Percentiles rank a stretch among this genome's conserved stretches.
Conservation (phyloP, 2,888 invertebrate species). For the Stenolophus ochropezus region DNA sequence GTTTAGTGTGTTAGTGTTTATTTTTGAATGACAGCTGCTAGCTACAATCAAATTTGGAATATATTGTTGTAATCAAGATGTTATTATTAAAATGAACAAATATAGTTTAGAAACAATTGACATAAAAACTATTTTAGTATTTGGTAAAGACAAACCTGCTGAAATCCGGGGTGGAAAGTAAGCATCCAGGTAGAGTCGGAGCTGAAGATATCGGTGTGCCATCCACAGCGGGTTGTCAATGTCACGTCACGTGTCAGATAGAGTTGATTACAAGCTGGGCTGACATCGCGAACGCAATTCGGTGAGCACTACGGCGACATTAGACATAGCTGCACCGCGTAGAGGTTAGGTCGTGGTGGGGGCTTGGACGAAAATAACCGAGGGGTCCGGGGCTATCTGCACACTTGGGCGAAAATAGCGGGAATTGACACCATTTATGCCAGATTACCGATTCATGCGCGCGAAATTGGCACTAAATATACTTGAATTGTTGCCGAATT, state of each 20-base stretch:
- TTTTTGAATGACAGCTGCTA: constrained; percentile 49
- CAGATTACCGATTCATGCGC: not conserved
- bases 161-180: too few relatives aligned
- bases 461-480: not conserved
- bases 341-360: constrained; percentile 23
- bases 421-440: not conserved
- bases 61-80: too few relatives aligned
- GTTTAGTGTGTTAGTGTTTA: constrained; percentile 40
- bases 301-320: not conserved
- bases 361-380: constrained; percentile 21
- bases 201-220: not conserved
- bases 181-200: too few relatives aligned
- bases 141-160: too few relatives aligned
- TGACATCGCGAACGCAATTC: not conserved
- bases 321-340: not conserved
- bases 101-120: too few relatives aligned
- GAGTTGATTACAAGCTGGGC: constrained; percentile 19
- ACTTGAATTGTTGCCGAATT: not conserved
- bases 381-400: not conserved
- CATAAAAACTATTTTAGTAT: too few relatives aligned
- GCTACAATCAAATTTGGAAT: constrained; percentile 13
- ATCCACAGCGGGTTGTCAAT: not conserved
- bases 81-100: too few relatives aligned
- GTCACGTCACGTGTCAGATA: constrained; percentile 12
- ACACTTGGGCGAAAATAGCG: not conserved